Percentiles rank a stretch among this genome's conserved stretches.
phyloP scores from a whole-genome alignment of 2,888 invertebrate genomes.

The Dryococelus australis region DNA sequence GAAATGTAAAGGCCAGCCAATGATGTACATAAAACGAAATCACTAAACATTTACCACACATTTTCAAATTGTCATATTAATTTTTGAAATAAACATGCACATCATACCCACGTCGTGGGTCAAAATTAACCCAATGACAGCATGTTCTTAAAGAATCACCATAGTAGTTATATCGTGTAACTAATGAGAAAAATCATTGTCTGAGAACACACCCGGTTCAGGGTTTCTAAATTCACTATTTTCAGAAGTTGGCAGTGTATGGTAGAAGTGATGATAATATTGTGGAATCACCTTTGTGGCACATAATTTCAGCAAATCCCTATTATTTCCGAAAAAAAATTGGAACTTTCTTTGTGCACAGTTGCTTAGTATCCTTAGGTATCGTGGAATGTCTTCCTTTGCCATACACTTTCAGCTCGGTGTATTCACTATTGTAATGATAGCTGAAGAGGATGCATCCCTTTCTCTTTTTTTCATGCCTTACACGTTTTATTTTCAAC shows the following conservation, averaged over 20 bases:
- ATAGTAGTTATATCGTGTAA: neutral
- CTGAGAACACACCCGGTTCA: slow-evolving; percentile 13
- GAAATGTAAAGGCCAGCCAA: neutral
- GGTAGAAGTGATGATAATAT: slow-evolving; percentile 6
- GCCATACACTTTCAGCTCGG: slow-evolving; percentile 25
- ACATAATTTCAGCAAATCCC: slow-evolving; percentile 11
- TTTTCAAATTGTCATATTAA: neutral
- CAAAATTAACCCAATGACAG: neutral
- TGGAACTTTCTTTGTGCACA: slow-evolving; percentile 6
- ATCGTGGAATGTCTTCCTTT: neutral
- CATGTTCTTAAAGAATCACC: neutral
- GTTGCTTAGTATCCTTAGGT: slow-evolving; percentile 26
- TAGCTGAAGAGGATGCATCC: slow-evolving; percentile 28
- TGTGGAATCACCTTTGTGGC: slow-evolving; percentile 13
- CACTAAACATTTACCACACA: neutral
- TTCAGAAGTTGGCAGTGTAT: slow-evolving; percentile 2
- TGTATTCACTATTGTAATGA: slow-evolving; percentile 17
- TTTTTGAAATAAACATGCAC: neutral
- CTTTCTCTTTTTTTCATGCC: slow-evolving; percentile 24
- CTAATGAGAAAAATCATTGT: neutral
- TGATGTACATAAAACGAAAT: neutral
- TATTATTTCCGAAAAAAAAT: slow-evolving; percentile 16
- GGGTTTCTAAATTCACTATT: slow-evolving; percentile 1
- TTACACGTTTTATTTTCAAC: slow-evolving; percentile 30
- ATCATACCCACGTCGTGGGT: neutral